Percentiles rank a stretch among this genome's conserved stretches.
Evolutionary conservation across 2,888 invertebrate genomes (phyloP).

Genomic region (Mactromeris polynyma): DNA sequence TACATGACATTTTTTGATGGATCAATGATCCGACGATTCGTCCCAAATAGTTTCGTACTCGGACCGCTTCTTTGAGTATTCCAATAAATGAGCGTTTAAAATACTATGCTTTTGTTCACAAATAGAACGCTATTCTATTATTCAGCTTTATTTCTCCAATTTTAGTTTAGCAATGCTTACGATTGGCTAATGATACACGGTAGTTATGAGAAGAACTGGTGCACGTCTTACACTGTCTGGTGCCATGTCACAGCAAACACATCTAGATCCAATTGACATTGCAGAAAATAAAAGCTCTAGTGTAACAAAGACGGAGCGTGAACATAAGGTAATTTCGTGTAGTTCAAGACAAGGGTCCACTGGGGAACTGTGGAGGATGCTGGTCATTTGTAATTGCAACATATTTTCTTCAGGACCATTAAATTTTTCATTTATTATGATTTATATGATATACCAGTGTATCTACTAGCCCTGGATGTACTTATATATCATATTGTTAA

Average conservation of each 20-base stretch:
- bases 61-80: neutral
- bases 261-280: slow-evolving; percentile 39
- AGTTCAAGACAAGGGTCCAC: neutral
- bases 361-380: too few species aligned
- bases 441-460: too few species aligned
- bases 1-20: neutral
- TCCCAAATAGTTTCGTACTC: neutral
- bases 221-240: slow-evolving; percentile 52
- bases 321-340: slow-evolving; percentile 73
- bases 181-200: neutral
- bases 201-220: slow-evolving; percentile 53
- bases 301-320: slow-evolving; percentile 69
- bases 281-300: slow-evolving; percentile 71
- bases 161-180: neutral
- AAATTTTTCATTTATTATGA: too few species aligned
- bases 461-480: too few species aligned
- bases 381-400: neutral
- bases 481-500: too few species aligned
- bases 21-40: neutral
- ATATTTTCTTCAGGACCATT: neutral
- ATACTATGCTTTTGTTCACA: neutral
- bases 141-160: neutral
- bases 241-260: slow-evolving; percentile 45
- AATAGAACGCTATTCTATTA: neutral
- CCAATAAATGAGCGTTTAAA: neutral